phyloP scores from a whole-genome alignment of 1,140 invertebrate species.

The Lordiphosa clarofinis region DNA sequence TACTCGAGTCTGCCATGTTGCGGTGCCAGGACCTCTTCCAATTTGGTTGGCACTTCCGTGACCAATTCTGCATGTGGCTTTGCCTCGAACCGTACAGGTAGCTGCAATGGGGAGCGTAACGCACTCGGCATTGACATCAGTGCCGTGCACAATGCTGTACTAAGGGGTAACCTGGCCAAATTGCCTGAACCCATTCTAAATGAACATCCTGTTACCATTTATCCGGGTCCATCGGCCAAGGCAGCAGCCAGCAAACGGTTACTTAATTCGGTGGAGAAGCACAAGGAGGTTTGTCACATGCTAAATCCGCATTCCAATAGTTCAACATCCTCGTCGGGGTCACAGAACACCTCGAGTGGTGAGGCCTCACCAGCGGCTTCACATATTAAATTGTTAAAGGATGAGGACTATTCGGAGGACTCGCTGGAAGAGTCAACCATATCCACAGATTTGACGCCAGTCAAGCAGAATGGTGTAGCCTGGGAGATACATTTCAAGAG shows the following conservation, averaged over 20 bases:
- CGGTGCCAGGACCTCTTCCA: slow-evolving; percentile 51
- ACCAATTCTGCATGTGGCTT: slow-evolving; percentile 34
- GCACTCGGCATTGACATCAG: slow-evolving; percentile 76
- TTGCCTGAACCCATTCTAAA: slow-evolving; percentile 80
- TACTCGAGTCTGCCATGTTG: slow-evolving; percentile 79
- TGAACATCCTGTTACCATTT: slow-evolving; percentile 84
- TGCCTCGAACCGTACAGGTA: slow-evolving; percentile 40
- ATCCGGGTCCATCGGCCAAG: slow-evolving; percentile 80
- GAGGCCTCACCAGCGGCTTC: slow-evolving; percentile 60
- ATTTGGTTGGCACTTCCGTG: slow-evolving; percentile 25
- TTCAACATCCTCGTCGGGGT: slow-evolving; percentile 49
- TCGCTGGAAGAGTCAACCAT: slow-evolving; percentile 86
- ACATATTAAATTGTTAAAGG: slow-evolving; percentile 32
- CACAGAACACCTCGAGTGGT: slow-evolving; percentile 53
- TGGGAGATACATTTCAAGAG: slow-evolving; percentile 88
- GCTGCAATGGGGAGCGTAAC: slow-evolving; percentile 72
- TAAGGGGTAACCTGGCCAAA: slow-evolving; percentile 70
- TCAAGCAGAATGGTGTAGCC: slow-evolving; percentile 88
- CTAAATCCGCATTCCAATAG: slow-evolving; percentile 64
- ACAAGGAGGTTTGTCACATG: slow-evolving; percentile 86
- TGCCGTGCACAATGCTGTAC: slow-evolving; percentile 78
- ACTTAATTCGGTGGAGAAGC: slow-evolving; percentile 86
- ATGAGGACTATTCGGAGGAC: slow-evolving; percentile 88
- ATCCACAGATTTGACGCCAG: slow-evolving; percentile 82
- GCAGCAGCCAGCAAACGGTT: slow-evolving; percentile 81